Conservation (phyloP, 1,140 invertebrate genomes). For the Argopecten irradians region DNA sequence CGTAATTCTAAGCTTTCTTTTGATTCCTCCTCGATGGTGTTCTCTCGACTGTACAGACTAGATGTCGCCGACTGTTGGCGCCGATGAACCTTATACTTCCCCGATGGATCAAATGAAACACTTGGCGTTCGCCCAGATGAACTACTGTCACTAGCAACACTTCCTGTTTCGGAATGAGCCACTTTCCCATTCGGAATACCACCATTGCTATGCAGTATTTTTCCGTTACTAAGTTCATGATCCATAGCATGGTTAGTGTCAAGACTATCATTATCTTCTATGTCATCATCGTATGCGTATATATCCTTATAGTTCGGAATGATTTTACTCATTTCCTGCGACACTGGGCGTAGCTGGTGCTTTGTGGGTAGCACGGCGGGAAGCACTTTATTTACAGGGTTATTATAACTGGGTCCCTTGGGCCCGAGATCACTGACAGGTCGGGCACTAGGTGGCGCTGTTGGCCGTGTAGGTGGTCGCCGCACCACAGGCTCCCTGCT, state of each 20-base stretch:
- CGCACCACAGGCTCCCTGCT: constrained; percentile 27
- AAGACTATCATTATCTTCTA: background rate
- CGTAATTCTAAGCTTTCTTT: constrained; percentile 49
- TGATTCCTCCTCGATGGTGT: constrained; percentile 61
- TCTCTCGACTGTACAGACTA: constrained; percentile 48
- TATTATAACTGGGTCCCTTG: constrained; percentile 49
- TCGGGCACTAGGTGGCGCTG: constrained; percentile 33
- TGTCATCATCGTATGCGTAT: constrained; percentile 46
- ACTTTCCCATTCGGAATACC: constrained; percentile 34
- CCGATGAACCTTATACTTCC: constrained; percentile 52
- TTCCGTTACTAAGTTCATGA: background rate
- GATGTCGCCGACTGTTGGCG: constrained; percentile 55
- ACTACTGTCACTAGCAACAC: constrained; percentile 31
- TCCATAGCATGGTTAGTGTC: background rate
- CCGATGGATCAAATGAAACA: background rate
- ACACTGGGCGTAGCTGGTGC: constrained; percentile 56
- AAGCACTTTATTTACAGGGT: constrained; percentile 60
- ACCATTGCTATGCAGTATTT: background rate
- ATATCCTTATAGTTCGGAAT: constrained; percentile 64
- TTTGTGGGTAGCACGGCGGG: constrained; percentile 39
- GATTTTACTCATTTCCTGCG: constrained; percentile 62
- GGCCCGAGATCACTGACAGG: constrained; percentile 41
- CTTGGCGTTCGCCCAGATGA: constrained; percentile 9
- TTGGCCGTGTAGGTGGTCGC: constrained; percentile 42
- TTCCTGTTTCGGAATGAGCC: constrained; percentile 30